Evolutionary conservation across 92 coral and sea anemone genomes (phyloP), one percentile per base, ranked within the genome.

Genomic region (Bergia sp.): DNA sequence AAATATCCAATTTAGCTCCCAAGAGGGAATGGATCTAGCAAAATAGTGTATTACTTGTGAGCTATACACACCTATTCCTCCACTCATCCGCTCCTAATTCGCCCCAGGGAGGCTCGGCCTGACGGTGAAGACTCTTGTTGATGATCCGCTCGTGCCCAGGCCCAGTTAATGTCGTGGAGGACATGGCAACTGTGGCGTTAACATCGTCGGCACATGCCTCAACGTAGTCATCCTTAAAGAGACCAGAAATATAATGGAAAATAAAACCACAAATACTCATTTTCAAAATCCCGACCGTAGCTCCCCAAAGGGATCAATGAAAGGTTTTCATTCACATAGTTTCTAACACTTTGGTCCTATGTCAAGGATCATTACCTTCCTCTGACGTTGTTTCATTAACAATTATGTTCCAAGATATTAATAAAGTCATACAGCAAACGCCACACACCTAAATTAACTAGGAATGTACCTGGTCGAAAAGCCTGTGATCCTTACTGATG

Each of bases 31-130:
- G 29, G 29, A 29, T 29, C 29, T 29, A 29, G 29, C 29, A 29
- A 29, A 47, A 47, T 47, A 8, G 53, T 47, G 53, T 47, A 47
- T 8, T 42, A 40, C 43, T 16, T 37, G 18, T 20, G 39, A 23
- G 42, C 49, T 37, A 7, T 39, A 67, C 94, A 23, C 77, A 97
- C 99, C 98, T 97, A 92, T 97, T 97, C 84, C 98, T 87, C 99
- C 99, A 97, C 89, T 94, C 94, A 74, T 97, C 99, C 2, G 95
- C 97, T 16, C 96, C 88, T 84, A 88, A 75, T 36, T 73, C 86
- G 47, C 97, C 98, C 99, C 99, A 97, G 29, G 99, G 99, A 20
- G 99, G 99, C 80, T 92, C 95, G 15, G 88, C 74, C 39, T 79
- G 90, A 23, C 90, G 93, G 55, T 93, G 92, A n/a, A 97, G 87